Base-by-base conservation (phyloP, 2,113 vertebrate species). In the Tringa solitaria region DNA sequence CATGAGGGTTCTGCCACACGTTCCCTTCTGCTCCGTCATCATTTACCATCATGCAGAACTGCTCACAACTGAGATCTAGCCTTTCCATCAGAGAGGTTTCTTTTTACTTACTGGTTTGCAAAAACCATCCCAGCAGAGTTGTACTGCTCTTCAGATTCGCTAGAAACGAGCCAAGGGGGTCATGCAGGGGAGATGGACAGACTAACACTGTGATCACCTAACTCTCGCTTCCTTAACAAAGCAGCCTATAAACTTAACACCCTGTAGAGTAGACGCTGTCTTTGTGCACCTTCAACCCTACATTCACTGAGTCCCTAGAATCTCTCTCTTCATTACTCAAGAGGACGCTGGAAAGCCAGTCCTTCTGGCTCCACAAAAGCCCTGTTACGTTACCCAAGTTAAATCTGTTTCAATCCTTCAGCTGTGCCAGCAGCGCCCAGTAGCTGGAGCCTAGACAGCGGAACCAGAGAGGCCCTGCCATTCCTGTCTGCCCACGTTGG, bases 391-490 rank as follows among this genome's bases (percentile, higher is more conserved):
- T 91, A 97, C 83, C 96, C 95, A 89, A 96, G 97, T 94, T 93
- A 46, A 94, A 87, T 98, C 69, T 98, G 91, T 98, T 96, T 98
- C 96, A 97, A 93, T 97, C 97, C 98, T 95, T 96, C 97, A 99
- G 99, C 97, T 82, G 98, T 99, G 97, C 98, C 99, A 95, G 98
- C 98, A 93, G 97, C 98, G 46, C 98, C 98, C 96, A 98, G 98
- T 96, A 99, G 98, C 98, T 99, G 99, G 99, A 99, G 98, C 97
- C 97, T 99, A 97, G 99, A 99, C 97, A 99, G 99, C 35, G 98
- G 99, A 95, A 99, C 98, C 97, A 97, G 97, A 95, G 99, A 99
- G 96, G 98, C 98, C 65, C 97, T 99, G 96, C 98, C 99, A 94
- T 99, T 99, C 98, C 98, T 99, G 97, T 98, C 98, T 92, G 96